Conservation (phyloP, 2,888 invertebrate species). For the Luperina nickerlii region DNA sequence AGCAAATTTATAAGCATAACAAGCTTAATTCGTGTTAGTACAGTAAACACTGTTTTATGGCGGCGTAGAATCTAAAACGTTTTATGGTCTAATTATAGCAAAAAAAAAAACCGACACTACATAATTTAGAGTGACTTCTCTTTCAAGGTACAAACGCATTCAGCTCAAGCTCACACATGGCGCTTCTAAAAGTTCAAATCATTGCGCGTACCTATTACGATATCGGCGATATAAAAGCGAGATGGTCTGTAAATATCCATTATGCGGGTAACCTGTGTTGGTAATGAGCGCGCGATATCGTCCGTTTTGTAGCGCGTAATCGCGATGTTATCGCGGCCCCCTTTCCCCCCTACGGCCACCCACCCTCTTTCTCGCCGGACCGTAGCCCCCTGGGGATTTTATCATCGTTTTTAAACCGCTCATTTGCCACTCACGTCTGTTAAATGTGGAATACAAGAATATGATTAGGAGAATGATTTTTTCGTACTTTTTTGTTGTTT, state of each 20-base stretch:
- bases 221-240: slow-evolving; percentile 50
- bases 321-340: slow-evolving; percentile 77
- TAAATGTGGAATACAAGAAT: slow-evolving; percentile 36
- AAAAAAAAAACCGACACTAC: background rate
- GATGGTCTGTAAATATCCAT: slow-evolving; percentile 77
- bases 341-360: slow-evolving; percentile 52
- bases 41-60: slow-evolving; percentile 9
- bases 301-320: slow-evolving; percentile 89
- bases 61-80: slow-evolving; percentile 9
- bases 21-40: slow-evolving; percentile 25
- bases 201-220: slow-evolving; percentile 29
- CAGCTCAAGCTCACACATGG: background rate
- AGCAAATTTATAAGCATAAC: too few species aligned
- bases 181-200: slow-evolving; percentile 12
- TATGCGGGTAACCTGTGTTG: slow-evolving; percentile 79
- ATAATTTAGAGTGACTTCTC: slow-evolving; percentile 12
- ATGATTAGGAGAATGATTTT: slow-evolving; percentile 8
- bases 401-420: slow-evolving; percentile 66
- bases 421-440: slow-evolving; percentile 67
- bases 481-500: background rate
- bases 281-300: slow-evolving; percentile 85
- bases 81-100: slow-evolving; percentile 26
- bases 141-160: background rate
- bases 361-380: slow-evolving; percentile 71
- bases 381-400: slow-evolving; percentile 75